phyloP scores from a whole-genome alignment of 2,888 invertebrate species.

The Eilema caniola region DNA sequence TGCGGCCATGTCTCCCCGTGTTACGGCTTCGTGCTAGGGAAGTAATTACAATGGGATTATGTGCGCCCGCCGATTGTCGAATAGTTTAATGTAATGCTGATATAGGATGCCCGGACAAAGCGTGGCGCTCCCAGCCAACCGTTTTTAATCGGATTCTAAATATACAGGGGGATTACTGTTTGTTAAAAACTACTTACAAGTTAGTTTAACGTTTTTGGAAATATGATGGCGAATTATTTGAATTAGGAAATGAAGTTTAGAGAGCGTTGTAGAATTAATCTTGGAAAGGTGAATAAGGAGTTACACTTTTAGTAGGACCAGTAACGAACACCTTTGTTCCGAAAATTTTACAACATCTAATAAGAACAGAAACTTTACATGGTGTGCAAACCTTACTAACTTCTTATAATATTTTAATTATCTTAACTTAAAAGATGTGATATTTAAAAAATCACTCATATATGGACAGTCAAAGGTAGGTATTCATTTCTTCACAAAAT shows the following conservation, averaged over 20 bases:
- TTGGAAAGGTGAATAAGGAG: background rate
- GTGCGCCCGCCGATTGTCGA: conserved; percentile 9
- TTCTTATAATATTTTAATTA: too few relatives aligned
- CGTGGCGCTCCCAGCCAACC: background rate
- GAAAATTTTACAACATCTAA: background rate
- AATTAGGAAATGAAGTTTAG: background rate
- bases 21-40: conserved; percentile 13
- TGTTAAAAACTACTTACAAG: conserved; percentile 3
- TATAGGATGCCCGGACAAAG: background rate
- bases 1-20: conserved; percentile 28
- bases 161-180: background rate
- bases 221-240: background rate
- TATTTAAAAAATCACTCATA: too few relatives aligned
- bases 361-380: too few relatives aligned
- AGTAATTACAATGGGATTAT: conserved; percentile 38
- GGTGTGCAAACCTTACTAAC: too few relatives aligned
- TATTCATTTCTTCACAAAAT: too few relatives aligned
- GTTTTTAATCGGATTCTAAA: conserved; percentile 1
- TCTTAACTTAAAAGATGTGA: too few relatives aligned
- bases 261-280: background rate
- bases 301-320: background rate
- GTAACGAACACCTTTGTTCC: background rate
- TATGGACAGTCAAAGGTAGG: too few relatives aligned
- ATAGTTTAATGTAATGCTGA: conserved; percentile 17
- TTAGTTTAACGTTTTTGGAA: background rate